Evolutionary conservation across 2,888 invertebrate species (phyloP), one percentile per base, ranked within the genome.

Genomic region (Barypeithes pellucidus): DNA sequence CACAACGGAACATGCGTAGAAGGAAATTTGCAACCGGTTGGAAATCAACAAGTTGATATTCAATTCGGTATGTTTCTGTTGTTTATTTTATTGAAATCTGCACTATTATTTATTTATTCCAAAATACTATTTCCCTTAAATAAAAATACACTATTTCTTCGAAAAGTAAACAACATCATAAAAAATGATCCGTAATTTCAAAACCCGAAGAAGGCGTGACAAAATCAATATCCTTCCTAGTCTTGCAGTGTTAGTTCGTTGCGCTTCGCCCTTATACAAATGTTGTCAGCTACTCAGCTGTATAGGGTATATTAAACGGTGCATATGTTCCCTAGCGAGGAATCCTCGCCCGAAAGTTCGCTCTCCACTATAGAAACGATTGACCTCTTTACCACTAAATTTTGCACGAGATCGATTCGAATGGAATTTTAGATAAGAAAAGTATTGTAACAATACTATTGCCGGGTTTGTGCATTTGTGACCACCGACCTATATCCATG

Each of bases 171-270:
- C 47, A 47, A 20, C 47, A 11, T 47, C 22, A 22, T 50, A n/a
- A 24, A 16, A 50, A 22, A 22, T 22, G n/a, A 50, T 24, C 3
- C 22, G 8, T 50, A 50, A 57, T 57, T 24, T 54, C 16, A 33
- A 9, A 33, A 54, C 54, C 29, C 29, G 18, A 33, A 33, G 22
- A 12, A 29, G 54, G 54, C 54, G 54, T 57, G 33, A 57, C 54
- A 61, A 68, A 61, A 68, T 68, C 68, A 61, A 68, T 68, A 68
- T 59, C 22, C 47, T 39, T 36, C 47, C 29, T 57, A 67, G 67
- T 60, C 45, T n/a, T n/a, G n/a, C n/a, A n/a, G n/a, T n/a, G n/a
- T n/a, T 68, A 61, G 59, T 61, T 68, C 36, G 36, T 61, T 61
- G 45, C 60, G 61, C 39, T 29, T 59, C 50, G 33, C 24, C 45